Conservation (phyloP, 2,888 invertebrate genomes). For the Caenorhabditis imperialis region DNA sequence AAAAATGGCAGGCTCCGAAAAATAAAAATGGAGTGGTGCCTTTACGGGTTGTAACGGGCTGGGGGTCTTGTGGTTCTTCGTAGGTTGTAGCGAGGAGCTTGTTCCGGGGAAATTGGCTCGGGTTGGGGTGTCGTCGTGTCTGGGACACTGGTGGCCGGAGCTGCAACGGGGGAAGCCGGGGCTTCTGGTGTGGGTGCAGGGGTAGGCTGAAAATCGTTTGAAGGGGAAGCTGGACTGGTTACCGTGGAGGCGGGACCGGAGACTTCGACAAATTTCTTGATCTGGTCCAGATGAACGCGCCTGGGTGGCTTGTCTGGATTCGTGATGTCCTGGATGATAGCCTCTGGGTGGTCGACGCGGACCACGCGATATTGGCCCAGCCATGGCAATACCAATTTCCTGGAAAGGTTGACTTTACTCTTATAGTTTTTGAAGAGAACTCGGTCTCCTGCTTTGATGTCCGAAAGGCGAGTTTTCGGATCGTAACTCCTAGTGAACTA, state of each 20-base stretch:
- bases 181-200: too few relatives aligned
- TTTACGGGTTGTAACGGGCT: too few relatives aligned
- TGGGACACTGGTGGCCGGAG: too few relatives aligned
- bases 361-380: constrained; percentile 11
- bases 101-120: too few relatives aligned
- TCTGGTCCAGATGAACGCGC: constrained; percentile 14
- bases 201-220: too few relatives aligned
- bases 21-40: too few relatives aligned
- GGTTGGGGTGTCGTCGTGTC: too few relatives aligned
- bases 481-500: background rate
- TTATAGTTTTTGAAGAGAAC: constrained; percentile 7
- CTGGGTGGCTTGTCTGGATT: background rate
- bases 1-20: too few relatives aligned
- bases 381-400: constrained; percentile 16
- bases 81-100: too few relatives aligned
- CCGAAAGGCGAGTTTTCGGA: background rate
- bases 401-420: background rate
- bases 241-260: constrained; percentile 1
- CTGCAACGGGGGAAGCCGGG: too few relatives aligned
- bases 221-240: too few relatives aligned
- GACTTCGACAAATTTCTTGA: constrained; percentile 16
- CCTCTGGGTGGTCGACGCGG: background rate
- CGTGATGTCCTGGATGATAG: background rate
- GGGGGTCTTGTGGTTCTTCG: too few relatives aligned
- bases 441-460: constrained; percentile 11